Percentiles rank a stretch among this genome's conserved stretches.
Conservation (phyloP, 2,113 vertebrate genomes). For the Mesocricetus auratus region DNA sequence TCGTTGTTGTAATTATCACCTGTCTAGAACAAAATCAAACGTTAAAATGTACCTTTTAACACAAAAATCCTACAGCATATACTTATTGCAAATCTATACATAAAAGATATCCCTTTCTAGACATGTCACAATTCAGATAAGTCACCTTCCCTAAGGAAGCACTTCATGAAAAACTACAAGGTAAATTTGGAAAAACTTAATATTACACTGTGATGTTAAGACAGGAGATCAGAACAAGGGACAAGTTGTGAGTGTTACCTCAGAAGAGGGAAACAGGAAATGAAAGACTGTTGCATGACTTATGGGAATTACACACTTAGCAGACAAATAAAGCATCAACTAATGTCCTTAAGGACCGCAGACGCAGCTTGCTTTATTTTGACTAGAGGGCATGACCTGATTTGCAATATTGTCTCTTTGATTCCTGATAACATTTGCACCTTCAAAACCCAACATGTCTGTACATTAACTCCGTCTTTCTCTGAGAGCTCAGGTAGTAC, state of each 20-base stretch:
- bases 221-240: not conserved
- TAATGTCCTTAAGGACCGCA: not conserved
- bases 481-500: not conserved
- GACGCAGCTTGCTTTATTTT: slow-evolving; percentile 19
- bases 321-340: not conserved
- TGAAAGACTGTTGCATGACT: not conserved
- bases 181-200: not conserved
- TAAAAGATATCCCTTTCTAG: not conserved
- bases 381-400: not conserved
- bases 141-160: not conserved
- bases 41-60: not conserved
- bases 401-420: not conserved
- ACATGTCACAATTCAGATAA: not conserved
- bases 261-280: not conserved
- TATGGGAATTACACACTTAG: not conserved
- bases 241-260: not conserved
- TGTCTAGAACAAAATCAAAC: not conserved
- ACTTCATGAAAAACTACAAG: not conserved
- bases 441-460: not conserved
- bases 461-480: not conserved
- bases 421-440: not conserved
- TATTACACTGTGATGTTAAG: not conserved
- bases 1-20: not conserved
- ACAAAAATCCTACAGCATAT: not conserved
- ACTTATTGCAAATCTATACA: not conserved